A percentile compares a stretch with the other conserved stretches of the same genome.
These are phyloP conservation scores for Clunio marinus DNA, from an alignment of 2,888 invertebrate genomes.

Conservation along the genomic window DNA sequence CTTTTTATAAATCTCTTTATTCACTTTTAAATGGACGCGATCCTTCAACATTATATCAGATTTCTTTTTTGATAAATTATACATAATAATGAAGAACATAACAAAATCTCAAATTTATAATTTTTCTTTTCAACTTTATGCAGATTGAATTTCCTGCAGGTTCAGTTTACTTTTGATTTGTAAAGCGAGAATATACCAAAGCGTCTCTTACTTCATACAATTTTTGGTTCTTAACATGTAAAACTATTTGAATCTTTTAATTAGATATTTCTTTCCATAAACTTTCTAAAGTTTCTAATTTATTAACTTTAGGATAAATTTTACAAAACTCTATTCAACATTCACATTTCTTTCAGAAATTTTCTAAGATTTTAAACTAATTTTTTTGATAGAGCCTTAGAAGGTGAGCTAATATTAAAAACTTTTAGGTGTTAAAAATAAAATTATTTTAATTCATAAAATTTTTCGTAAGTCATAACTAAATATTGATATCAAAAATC, in stretches of 20 bases:
- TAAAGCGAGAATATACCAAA: conserved; percentile 28
- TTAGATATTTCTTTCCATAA: background rate
- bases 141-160: background rate
- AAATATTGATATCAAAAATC: too few relatives aligned
- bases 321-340: background rate
- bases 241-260: background rate
- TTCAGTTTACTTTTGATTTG: background rate
- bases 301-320: background rate
- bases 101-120: background rate
- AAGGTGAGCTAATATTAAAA: too few relatives aligned
- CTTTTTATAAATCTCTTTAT: background rate
- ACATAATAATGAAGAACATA: too few relatives aligned
- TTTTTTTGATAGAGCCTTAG: too few relatives aligned
- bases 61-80: too few relatives aligned
- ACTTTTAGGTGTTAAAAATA: too few relatives aligned
- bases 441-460: too few relatives aligned
- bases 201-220: conserved; percentile 22
- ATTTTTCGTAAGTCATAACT: too few relatives aligned
- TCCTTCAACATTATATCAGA: too few relatives aligned
- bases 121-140: background rate
- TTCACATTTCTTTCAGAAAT: background rate
- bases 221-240: background rate
- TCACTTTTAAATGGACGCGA: background rate
- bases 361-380: background rate
- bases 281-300: conserved; percentile 2